Evolutionary conservation across 2,113 vertebrate species (phyloP).

Genomic region (Bambusicola thoracicus): DNA sequence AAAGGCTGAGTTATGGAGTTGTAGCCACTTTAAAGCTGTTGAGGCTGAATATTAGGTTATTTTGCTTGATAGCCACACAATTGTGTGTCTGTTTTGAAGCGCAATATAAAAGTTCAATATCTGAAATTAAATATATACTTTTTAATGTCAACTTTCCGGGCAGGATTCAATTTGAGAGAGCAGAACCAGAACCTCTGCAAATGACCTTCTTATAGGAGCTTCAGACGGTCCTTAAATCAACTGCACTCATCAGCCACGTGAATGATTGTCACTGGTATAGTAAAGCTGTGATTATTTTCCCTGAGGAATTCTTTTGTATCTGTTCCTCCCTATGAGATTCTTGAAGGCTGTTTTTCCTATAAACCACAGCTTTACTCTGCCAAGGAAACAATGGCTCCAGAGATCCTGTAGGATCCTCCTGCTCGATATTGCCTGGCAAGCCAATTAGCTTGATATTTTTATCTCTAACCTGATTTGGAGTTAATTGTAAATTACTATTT

Average conservation of each 20-base stretch:
- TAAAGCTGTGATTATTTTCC: neutral
- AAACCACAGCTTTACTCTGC: constrained; percentile 15
- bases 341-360: constrained; percentile 35
- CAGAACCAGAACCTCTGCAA: constrained; percentile 12
- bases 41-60: neutral
- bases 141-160: constrained; percentile 5
- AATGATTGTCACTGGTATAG: neutral
- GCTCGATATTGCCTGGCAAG: constrained; percentile 47
- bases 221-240: neutral
- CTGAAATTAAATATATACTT: neutral
- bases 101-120: neutral
- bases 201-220: constrained; percentile 1
- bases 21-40: neutral
- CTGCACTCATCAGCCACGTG: neutral
- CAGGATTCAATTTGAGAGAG: neutral
- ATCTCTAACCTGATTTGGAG: constrained; percentile 70
- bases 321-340: neutral
- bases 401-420: constrained; percentile 52
- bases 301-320: constrained; percentile 30
- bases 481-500: constrained; percentile 69
- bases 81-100: neutral
- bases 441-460: constrained; percentile 73
- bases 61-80: neutral
- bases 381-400: constrained; percentile 48
- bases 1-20: neutral